Conservation (phyloP, 2,797 vertebrate species). For the Cichlasoma orientale region DNA sequence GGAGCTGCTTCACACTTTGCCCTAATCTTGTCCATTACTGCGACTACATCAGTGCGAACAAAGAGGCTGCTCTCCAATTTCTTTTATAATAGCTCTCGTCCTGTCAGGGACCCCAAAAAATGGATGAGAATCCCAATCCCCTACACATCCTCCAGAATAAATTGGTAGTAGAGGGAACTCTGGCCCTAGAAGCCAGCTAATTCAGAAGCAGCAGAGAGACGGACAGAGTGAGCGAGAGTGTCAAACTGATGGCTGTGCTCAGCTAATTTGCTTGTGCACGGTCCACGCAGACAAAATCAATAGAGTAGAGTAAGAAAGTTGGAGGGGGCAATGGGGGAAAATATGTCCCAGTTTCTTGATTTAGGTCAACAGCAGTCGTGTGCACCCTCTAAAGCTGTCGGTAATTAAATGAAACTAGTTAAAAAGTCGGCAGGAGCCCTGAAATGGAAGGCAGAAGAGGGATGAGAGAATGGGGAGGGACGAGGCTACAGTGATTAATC, state of each 20-base stretch:
- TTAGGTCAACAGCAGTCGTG: constrained; percentile 76
- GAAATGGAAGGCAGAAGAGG: constrained; percentile 43
- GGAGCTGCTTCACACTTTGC: constrained; percentile 42
- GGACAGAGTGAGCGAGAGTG: constrained; percentile 1
- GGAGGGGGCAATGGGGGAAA: background rate
- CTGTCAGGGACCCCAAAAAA: constrained; percentile 22
- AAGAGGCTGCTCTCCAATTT: constrained; percentile 53
- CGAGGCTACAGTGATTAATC: constrained; percentile 68
- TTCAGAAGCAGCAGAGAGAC: constrained; percentile 32
- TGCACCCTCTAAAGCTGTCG: constrained; percentile 67
- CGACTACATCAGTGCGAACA: constrained; percentile 35
- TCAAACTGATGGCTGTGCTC: constrained; percentile 47
- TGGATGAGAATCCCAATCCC: constrained; percentile 39
- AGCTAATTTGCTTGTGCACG: constrained; percentile 59
- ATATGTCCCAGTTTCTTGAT: constrained; percentile 79
- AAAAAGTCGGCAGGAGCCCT: constrained; percentile 58
- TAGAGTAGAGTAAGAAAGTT: constrained; percentile 67
- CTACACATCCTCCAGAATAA: constrained; percentile 46
- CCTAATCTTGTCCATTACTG: constrained; percentile 62
- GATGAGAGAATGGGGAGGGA: constrained; percentile 46
- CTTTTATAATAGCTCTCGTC: constrained; percentile 38
- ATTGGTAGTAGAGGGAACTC: constrained; percentile 37
- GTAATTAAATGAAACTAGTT: constrained; percentile 78
- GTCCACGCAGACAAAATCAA: constrained; percentile 71
- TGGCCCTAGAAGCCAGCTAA: constrained; percentile 9